phyloP scores from a whole-genome alignment of 2,113 vertebrate genomes.

The Arenaria interpres region DNA sequence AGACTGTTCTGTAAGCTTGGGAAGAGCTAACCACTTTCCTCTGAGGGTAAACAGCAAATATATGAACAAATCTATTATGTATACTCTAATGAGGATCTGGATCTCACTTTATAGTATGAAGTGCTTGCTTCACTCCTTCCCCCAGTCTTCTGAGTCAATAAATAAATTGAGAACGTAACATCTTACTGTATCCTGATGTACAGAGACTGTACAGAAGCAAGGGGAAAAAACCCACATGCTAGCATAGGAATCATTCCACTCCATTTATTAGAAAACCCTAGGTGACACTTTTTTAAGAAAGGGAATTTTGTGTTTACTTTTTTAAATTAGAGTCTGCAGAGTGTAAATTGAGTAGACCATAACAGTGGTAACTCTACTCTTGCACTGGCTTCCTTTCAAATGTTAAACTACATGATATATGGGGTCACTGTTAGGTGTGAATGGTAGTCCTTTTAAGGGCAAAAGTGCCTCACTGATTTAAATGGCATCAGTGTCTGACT shows the following conservation, averaged over 20 bases:
- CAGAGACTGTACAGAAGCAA: background rate
- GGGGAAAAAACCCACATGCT: accelerated
- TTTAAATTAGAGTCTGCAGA: background rate
- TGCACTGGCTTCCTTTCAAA: background rate
- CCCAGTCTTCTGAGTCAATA: background rate
- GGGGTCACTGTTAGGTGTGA: background rate
- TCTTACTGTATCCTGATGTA: background rate
- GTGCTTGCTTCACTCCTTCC: background rate
- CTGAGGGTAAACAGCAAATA: background rate
- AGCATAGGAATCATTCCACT: background rate
- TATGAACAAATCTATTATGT: background rate
- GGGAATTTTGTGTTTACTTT: background rate
- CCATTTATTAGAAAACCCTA: background rate
- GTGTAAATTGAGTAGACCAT: background rate
- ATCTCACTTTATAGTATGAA: background rate
- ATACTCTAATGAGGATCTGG: background rate
- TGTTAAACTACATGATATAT: background rate
- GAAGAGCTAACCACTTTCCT: background rate
- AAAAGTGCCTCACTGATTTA: background rate
- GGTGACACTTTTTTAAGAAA: background rate
- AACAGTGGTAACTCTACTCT: background rate
- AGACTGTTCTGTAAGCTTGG: background rate
- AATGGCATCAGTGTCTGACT: background rate
- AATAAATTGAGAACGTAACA: background rate
- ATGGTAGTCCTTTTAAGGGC: background rate